Percentiles rank a stretch among this genome's conserved stretches.
Evolutionary conservation across 2,888 invertebrate genomes (phyloP).

Genomic region (Blera fallax): DNA sequence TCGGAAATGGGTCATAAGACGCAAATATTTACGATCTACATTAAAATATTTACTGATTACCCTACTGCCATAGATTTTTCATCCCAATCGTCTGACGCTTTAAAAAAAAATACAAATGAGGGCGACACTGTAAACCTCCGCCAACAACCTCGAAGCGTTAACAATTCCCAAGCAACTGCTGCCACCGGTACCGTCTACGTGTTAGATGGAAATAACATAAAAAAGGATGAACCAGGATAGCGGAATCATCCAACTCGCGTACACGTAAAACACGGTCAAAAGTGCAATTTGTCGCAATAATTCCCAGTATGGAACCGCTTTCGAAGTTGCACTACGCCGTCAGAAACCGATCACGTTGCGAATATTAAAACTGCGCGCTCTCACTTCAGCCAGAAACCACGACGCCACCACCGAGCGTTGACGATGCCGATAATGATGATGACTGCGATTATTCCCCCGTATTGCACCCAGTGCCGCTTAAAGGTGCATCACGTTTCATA

Average conservation of each 20-base stretch:
- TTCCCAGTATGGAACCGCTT: slow-evolving; percentile 54
- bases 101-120: slow-evolving; percentile 8
- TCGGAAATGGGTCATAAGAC: too few species aligned
- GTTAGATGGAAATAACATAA: slow-evolving; percentile 31
- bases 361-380: slow-evolving; percentile 49
- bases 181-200: slow-evolving; percentile 10
- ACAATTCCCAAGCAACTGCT: slow-evolving; percentile 17
- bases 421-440: slow-evolving; percentile 68
- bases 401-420: slow-evolving; percentile 37
- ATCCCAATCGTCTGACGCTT: neutral
- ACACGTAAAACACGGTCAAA: slow-evolving; percentile 62
- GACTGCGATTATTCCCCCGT: slow-evolving; percentile 59
- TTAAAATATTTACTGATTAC: neutral
- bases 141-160: neutral
- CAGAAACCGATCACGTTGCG: slow-evolving; percentile 62
- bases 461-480: slow-evolving; percentile 42
- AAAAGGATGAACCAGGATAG: slow-evolving; percentile 50
- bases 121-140: slow-evolving; percentile 23
- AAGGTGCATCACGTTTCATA: slow-evolving; percentile 54
- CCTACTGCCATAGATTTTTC: neutral
- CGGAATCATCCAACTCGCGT: neutral
- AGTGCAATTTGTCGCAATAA: slow-evolving; percentile 69
- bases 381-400: slow-evolving; percentile 27
- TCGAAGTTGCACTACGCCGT: slow-evolving; percentile 50
- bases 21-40: neutral